Evolutionary conservation across 2,113 vertebrate species (phyloP).

Genomic region (Gasterosteus aculeatus): DNA sequence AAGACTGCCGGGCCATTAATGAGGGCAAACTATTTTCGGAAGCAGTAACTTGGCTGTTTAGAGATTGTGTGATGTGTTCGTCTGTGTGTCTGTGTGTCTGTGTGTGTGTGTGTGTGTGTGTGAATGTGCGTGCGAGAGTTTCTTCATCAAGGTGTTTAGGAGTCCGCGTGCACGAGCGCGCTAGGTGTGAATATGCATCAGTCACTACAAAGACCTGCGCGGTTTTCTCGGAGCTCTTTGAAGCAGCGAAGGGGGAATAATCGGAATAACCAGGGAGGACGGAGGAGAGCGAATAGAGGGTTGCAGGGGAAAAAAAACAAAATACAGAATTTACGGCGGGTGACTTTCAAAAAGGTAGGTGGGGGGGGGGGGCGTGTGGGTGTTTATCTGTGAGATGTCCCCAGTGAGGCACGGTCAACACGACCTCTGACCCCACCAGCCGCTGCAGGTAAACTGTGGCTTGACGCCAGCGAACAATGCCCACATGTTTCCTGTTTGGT

Average conservation of each 20-base stretch:
- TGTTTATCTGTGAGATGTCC: conserved; percentile 48
- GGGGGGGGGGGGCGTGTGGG: conserved; percentile 14
- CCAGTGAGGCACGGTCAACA: neutral
- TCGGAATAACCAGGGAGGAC: conserved; percentile 51
- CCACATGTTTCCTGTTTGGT: conserved; percentile 47
- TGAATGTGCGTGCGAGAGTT: neutral
- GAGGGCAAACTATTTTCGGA: conserved; percentile 76
- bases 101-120: neutral
- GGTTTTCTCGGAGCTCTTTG: conserved; percentile 56
- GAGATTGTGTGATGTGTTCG: conserved; percentile 32
- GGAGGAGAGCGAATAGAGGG: conserved; percentile 23
- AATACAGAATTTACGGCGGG: conserved; percentile 18
- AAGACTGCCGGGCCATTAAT: conserved; percentile 69
- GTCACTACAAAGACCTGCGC: conserved; percentile 54
- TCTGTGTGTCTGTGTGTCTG: neutral
- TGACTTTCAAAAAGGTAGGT: conserved; percentile 11
- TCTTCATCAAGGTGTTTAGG: conserved; percentile 51
- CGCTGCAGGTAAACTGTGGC: conserved; percentile 49
- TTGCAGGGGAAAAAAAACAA: neutral
- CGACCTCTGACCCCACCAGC: conserved; percentile 45
- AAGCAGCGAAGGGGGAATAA: conserved; percentile 51
- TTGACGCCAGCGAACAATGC: conserved; percentile 34
- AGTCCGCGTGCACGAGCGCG: conserved; percentile 13
- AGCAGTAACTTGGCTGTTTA: conserved; percentile 61
- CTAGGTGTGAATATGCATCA: conserved; percentile 69